A percentile compares a stretch with the other conserved stretches of the same genome.
phyloP scores from a whole-genome alignment of 2,888 invertebrate species.

The Rhamnusium bicolor region DNA sequence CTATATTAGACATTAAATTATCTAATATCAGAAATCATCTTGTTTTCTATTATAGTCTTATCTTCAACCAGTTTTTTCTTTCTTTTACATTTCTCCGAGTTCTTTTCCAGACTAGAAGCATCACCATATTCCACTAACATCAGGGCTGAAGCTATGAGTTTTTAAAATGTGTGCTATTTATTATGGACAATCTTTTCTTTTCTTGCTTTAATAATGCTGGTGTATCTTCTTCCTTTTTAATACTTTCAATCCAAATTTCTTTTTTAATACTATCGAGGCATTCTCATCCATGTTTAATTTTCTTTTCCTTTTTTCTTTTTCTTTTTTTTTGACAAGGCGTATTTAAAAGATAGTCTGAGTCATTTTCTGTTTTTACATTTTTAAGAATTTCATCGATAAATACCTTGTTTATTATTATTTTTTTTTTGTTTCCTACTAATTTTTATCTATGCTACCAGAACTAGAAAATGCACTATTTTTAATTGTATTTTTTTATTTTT shows the following conservation, averaged over 20 bases:
- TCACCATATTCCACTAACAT: constrained; percentile 25
- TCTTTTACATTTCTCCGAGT: constrained; percentile 22
- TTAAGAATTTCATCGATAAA: not conserved
- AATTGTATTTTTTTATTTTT: not conserved
- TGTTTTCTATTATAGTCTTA: too few relatives aligned
- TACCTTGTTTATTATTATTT: not conserved
- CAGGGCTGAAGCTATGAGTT: constrained; percentile 30
- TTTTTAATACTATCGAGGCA: not conserved
- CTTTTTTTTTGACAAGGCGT: constrained; percentile 19
- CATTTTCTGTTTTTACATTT: not conserved
- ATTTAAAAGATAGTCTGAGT: not conserved
- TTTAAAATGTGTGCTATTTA: constrained; percentile 40
- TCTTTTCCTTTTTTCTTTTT: constrained; percentile 29
- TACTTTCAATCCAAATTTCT: too few relatives aligned
- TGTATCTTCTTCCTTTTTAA: not conserved
- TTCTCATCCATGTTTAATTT: not conserved
- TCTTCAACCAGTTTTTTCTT: constrained; percentile 10
- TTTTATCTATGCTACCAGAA: constrained; percentile 16
- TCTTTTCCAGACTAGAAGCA: not conserved
- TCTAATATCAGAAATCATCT: constrained; percentile 23
- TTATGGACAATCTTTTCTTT: constrained; percentile 22
- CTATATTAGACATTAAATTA: constrained; percentile 17
- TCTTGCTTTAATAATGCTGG: constrained; percentile 2
- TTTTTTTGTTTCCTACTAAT: not conserved
- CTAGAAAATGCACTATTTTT: constrained; percentile 15